phyloP scores from a whole-genome alignment of 2,113 vertebrate genomes.

The Tragelaphus imberbis region DNA sequence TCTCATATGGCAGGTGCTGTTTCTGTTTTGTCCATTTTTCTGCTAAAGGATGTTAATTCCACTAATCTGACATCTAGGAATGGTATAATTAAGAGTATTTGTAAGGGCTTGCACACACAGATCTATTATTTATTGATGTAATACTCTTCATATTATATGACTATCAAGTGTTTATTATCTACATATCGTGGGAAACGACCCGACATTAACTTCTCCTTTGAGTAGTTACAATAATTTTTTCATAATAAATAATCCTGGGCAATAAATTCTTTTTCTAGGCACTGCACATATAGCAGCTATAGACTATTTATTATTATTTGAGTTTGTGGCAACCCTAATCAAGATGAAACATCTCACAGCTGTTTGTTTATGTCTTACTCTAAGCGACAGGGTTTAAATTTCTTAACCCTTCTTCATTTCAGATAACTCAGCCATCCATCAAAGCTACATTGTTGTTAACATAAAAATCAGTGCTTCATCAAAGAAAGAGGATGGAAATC shows the following conservation, averaged over 20 bases:
- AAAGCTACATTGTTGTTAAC: neutral
- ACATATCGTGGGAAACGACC: neutral
- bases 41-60: neutral
- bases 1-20: neutral
- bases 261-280: neutral
- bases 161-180: neutral
- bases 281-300: neutral
- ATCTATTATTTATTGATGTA: neutral
- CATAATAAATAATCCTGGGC: neutral
- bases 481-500: neutral
- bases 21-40: neutral
- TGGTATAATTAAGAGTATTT: neutral
- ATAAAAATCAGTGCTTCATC: neutral
- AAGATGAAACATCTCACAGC: neutral
- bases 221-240: neutral
- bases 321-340: neutral
- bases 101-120: neutral
- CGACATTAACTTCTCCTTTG: neutral
- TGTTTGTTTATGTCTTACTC: neutral
- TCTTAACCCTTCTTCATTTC: neutral
- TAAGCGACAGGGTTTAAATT: neutral
- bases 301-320: neutral
- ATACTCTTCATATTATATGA: neutral
- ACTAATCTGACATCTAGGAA: neutral
- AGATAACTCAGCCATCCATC: neutral